Conservation (phyloP, 2,797 vertebrate species). For the Malacoctenus gilli region DNA sequence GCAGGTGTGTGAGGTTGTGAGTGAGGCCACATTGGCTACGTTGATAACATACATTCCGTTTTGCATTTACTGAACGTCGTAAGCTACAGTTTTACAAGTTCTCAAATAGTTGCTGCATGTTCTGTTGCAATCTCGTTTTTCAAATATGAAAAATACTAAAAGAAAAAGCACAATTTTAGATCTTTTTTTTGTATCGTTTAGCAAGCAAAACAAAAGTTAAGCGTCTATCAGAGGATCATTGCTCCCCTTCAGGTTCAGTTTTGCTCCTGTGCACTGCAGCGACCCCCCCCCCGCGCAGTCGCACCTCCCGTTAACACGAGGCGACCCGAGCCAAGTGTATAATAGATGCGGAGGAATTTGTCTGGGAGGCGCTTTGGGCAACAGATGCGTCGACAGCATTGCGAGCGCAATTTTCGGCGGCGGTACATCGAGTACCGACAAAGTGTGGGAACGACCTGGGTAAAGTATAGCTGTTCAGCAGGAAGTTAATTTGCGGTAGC, state of each 20-base stretch:
- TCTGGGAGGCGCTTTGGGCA: slow-evolving; percentile 30
- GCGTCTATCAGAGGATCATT: too few relatives aligned
- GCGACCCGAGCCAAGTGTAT: slow-evolving; percentile 24
- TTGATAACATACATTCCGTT: too few relatives aligned
- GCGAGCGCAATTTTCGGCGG: not conserved
- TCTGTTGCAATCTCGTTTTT: too few relatives aligned
- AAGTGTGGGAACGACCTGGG: slow-evolving; percentile 15
- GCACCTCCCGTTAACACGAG: slow-evolving; percentile 1
- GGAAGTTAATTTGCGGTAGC: not conserved
- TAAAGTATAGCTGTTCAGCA: not conserved
- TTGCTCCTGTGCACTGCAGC: slow-evolving; percentile 6
- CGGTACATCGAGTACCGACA: slow-evolving; percentile 8
- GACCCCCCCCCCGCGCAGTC: not conserved
- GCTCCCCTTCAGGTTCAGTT: slow-evolving; percentile 21
- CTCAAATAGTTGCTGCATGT: too few relatives aligned
- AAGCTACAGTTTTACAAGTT: too few relatives aligned
- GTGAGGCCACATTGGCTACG: too few relatives aligned
- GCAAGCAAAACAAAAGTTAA: too few relatives aligned
- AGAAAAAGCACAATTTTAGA: too few relatives aligned
- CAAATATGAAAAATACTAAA: too few relatives aligned
- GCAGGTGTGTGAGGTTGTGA: too few relatives aligned
- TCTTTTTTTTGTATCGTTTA: too few relatives aligned
- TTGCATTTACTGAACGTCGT: too few relatives aligned
- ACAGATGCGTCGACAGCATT: slow-evolving; percentile 37
- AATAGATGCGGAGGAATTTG: slow-evolving; percentile 39